A percentile compares a stretch with the other conserved stretches of the same genome.
Evolutionary conservation across 2,888 invertebrate species (phyloP).

Genomic region (Gandaritis pyraliata): DNA sequence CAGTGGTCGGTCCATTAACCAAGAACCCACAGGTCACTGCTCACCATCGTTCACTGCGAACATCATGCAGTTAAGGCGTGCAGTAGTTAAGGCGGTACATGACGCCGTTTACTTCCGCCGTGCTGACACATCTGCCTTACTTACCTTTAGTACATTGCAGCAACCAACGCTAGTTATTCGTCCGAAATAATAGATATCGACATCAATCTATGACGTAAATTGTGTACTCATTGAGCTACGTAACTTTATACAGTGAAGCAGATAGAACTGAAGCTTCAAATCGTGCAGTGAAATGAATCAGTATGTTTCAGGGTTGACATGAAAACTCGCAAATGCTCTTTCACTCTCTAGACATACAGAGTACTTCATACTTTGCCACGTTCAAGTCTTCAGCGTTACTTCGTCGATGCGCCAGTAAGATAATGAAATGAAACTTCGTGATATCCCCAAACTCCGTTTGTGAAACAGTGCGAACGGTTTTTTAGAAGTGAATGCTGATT

Average conservation of each 20-base stretch:
- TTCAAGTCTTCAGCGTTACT: neutral
- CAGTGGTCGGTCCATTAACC: no score
- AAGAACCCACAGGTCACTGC: no score
- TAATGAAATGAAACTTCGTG: neutral
- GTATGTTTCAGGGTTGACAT: neutral
- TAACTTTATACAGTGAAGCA: constrained; percentile 5
- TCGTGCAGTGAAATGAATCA: neutral
- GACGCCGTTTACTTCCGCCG: no score
- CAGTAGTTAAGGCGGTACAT: no score
- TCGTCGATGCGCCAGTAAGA: neutral
- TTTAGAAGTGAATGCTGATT: neutral
- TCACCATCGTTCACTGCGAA: no score
- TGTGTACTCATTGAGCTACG: constrained; percentile 6
- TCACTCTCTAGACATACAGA: neutral
- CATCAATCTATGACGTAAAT: constrained; percentile 4
- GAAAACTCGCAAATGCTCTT: constrained; percentile 1
- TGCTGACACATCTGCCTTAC: no score
- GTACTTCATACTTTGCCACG: neutral
- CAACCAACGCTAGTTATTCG: neutral
- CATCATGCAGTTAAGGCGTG: no score
- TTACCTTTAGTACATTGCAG: no score
- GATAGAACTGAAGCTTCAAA: neutral
- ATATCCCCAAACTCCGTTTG: neutral
- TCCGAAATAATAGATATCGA: neutral
- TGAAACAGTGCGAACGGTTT: neutral